Percentiles rank a stretch among this genome's conserved stretches.
Conservation (phyloP, 2,888 invertebrate species). For the Physocephala rufipes region DNA sequence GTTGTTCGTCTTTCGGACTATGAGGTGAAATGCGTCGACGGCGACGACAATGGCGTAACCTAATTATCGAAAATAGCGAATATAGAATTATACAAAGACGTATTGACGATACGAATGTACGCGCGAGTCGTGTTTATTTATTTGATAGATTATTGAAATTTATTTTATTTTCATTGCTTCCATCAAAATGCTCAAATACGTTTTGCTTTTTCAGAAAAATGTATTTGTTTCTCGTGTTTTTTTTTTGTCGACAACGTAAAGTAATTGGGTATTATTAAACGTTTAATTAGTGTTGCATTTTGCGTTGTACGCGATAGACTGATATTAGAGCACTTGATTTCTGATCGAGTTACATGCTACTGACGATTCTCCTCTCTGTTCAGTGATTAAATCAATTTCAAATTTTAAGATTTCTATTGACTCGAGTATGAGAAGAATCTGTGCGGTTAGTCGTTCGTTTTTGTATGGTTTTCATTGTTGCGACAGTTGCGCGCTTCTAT, state of each 20-base stretch:
- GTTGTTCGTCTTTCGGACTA: constrained; percentile 44
- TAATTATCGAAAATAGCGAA: neutral
- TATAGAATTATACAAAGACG: neutral
- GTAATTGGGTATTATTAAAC: constrained; percentile 3
- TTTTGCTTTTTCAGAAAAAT: neutral
- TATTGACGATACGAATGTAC: neutral
- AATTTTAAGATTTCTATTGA: constrained; percentile 10
- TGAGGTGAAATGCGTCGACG: constrained; percentile 38
- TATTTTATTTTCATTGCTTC: constrained; percentile 7
- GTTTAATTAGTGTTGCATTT: constrained; percentile 20
- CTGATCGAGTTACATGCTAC: constrained; percentile 14
- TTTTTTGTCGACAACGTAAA: neutral
- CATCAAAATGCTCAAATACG: constrained; percentile 1
- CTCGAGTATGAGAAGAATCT: neutral
- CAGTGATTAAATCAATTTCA: constrained; percentile 30
- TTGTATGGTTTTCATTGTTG: constrained; percentile 9
- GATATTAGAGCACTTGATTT: constrained; percentile 13
- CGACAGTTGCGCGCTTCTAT: constrained; percentile 12
- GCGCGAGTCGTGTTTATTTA: neutral
- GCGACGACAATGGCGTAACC: neutral
- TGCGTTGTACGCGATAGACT: neutral
- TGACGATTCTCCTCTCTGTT: constrained; percentile 10
- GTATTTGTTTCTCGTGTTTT: neutral
- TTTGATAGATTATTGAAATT: constrained; percentile 8
- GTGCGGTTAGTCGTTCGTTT: neutral